These are phyloP conservation scores for Labia minor DNA, from an alignment of 2,888 invertebrate species.

Conservation along the genomic window DNA sequence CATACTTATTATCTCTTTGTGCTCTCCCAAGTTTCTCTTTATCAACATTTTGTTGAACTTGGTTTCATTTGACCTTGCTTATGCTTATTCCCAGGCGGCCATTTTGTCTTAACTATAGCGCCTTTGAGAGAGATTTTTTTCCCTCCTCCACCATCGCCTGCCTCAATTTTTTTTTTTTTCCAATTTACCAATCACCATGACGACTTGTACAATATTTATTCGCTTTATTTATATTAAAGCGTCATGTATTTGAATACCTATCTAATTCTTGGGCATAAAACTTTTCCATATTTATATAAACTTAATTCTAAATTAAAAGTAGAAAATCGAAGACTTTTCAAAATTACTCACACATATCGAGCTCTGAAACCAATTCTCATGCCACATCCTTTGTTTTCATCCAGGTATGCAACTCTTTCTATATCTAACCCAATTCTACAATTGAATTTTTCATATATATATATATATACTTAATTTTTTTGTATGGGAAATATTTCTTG, in stretches of 20 bases:
- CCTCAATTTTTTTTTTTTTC: too few relatives aligned
- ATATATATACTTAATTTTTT: too few relatives aligned
- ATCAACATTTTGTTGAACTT: too few relatives aligned
- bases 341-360: background rate
- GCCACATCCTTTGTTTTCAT: background rate
- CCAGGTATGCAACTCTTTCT: background rate
- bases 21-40: too few relatives aligned
- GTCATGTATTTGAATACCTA: background rate
- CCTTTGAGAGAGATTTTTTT: background rate
- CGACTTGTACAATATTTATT: background rate
- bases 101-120: background rate
- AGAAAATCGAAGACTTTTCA: background rate
- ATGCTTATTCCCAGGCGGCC: background rate
- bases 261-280: background rate
- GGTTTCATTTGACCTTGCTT: background rate
- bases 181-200: conserved; percentile 2
- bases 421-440: too few relatives aligned
- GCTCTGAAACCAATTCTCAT: background rate
- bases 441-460: background rate
- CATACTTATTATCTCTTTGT: too few relatives aligned
- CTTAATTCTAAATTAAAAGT: background rate
- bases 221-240: background rate
- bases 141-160: background rate
- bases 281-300: background rate
- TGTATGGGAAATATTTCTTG: too few relatives aligned